These are phyloP conservation scores for Tamias sibiricus DNA, from an alignment of 2,113 vertebrate species.

Conservation along the genomic window DNA sequence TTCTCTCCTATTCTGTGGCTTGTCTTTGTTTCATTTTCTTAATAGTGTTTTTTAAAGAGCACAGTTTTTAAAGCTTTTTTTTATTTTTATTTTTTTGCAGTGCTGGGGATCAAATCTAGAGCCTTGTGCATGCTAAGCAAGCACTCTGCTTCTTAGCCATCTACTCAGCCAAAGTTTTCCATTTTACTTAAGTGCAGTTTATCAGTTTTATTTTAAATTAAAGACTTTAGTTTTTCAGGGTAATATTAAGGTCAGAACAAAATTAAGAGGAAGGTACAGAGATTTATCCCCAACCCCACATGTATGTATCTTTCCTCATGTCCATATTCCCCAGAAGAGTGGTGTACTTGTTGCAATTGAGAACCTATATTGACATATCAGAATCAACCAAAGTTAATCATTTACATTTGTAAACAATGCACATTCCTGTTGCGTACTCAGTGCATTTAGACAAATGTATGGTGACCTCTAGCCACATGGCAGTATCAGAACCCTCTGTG, in stretches of 20 bases:
- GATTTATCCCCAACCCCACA: not conserved
- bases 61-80: no score
- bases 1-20: not conserved
- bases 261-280: not conserved
- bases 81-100: no score
- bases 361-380: not conserved
- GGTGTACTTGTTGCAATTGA: not conserved
- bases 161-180: not conserved
- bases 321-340: not conserved
- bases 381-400: not conserved
- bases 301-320: not conserved
- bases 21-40: constrained; percentile 14
- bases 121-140: no score
- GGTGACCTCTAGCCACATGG: no score
- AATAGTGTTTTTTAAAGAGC: no score
- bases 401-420: no score
- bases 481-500: not conserved
- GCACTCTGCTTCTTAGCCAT: no score
- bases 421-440: no score
- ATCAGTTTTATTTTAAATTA: not conserved
- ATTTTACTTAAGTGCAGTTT: not conserved
- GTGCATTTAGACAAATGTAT: no score
- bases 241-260: not conserved
- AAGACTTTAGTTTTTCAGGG: not conserved
- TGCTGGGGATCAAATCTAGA: no score